Base-by-base conservation (phyloP, 2,113 vertebrate genomes). In the Lampris incognitus region DNA sequence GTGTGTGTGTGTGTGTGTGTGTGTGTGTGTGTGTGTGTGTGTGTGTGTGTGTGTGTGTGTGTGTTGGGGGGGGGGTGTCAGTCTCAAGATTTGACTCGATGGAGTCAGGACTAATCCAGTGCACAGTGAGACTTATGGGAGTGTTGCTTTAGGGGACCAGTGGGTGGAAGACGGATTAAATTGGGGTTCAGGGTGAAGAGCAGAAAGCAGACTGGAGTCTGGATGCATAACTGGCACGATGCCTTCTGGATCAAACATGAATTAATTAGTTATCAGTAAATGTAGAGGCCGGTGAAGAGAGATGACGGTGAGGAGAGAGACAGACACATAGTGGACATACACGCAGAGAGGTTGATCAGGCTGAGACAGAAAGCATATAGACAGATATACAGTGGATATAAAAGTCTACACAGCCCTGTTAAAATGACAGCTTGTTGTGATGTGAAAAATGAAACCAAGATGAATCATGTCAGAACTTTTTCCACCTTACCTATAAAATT, bases 41-140 rank as follows among this genome's bases (percentile, higher is more conserved):
- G 24, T 24, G 24, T 24, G 24, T 24, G 24, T 24, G 24, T 24
- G 24, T 24, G 24, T 24, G 24, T 24, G 24, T 24, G 24, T 24
- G 24, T 24, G 24, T 24, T 24, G 24, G 24, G 24, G 24, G 24
- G 24, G 24, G 24, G 24, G 24, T 24, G 76, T 67, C 76, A 52
- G 82, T 87, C 86, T 87, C 81, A 77, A 74, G 87, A 79, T 67
- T 71, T 5, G 1, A 39, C 65, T 91, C 85, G 87, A 90, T 85
- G 81, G 88, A 87, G 78, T 74, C 57, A 48, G 79, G 75, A 78
- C 85, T 90, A 80, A 88, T 90, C 82, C 88, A 36, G 46, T 74
- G 4, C 88, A 91, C 88, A 90, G 86, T 85, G 83, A 89, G 75
- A 72, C 88, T 83, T 82, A 88, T 85, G 88, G 85, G 87, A 84